Evolutionary conservation across 2,888 invertebrate genomes (phyloP).

Genomic region (Aplocera efformata): DNA sequence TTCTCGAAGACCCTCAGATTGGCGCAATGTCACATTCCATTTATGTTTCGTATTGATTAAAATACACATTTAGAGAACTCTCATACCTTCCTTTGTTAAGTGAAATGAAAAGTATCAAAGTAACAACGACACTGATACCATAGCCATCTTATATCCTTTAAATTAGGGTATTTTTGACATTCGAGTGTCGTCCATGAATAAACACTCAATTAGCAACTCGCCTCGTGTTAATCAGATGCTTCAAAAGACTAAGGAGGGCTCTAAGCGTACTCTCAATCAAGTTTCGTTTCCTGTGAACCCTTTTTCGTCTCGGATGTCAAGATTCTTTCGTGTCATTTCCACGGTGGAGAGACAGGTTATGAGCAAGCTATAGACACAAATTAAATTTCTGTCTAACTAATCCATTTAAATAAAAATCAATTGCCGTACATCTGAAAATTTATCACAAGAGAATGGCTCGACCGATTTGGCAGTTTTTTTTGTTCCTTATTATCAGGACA

Average conservation of each 20-base stretch:
- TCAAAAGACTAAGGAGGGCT: slow-evolving; percentile 53
- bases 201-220: slow-evolving; percentile 47
- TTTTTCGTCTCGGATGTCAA: slow-evolving; percentile 67
- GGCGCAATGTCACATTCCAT: too few relatives aligned
- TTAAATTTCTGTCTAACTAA: too few relatives aligned
- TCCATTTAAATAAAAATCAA: slow-evolving; percentile 7
- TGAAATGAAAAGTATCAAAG: too few relatives aligned
- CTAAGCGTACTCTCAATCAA: slow-evolving; percentile 61
- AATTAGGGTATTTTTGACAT: slow-evolving; percentile 1
- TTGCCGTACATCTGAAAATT: too few relatives aligned
- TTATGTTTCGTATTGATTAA: too few relatives aligned
- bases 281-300: slow-evolving; percentile 51
- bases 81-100: too few relatives aligned
- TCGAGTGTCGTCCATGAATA: slow-evolving; percentile 28
- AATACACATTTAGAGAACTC: too few relatives aligned
- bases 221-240: slow-evolving; percentile 60
- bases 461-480: too few relatives aligned
- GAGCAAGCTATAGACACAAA: slow-evolving; percentile 4
- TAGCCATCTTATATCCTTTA: neutral
- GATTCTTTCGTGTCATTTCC: slow-evolving; percentile 68
- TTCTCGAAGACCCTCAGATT: too few relatives aligned
- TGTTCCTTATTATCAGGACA: too few relatives aligned
- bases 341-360: slow-evolving; percentile 31
- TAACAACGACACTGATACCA: neutral
- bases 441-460: too few relatives aligned